A percentile compares a stretch with the other conserved stretches of the same genome.
Conservation (phyloP, 2,797 vertebrate species). For the Tenualosa thibaudeaui region DNA sequence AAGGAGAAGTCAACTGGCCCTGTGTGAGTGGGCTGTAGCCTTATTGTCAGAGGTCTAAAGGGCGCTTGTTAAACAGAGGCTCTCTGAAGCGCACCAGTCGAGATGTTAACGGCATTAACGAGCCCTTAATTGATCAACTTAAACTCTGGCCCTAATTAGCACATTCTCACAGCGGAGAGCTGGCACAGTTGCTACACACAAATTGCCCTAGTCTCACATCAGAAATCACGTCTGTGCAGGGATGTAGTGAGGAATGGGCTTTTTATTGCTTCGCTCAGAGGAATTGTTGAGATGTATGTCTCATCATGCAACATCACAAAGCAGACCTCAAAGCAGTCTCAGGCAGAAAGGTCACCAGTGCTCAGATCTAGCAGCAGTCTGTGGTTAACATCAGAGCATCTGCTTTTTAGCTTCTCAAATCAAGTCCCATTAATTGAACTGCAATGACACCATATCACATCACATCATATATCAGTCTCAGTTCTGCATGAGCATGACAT, state of each 20-base stretch:
- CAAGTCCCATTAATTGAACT: background rate
- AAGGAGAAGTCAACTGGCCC: constrained; percentile 71
- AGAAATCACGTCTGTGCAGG: constrained; percentile 48
- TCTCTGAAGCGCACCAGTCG: constrained; percentile 66
- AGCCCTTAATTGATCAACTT: constrained; percentile 74
- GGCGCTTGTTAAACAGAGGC: constrained; percentile 66
- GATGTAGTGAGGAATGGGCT: constrained; percentile 48
- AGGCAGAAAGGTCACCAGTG: background rate
- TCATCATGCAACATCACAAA: background rate
- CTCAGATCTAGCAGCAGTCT: background rate
- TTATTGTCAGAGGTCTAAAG: constrained; percentile 69
- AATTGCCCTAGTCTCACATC: constrained; percentile 61
- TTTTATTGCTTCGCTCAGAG: constrained; percentile 65
- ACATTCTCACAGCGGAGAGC: constrained; percentile 78
- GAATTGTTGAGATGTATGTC: constrained; percentile 52
- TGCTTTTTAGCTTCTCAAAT: background rate
- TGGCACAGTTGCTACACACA: constrained; percentile 75
- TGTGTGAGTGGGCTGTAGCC: constrained; percentile 58
- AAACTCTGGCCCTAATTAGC: constrained; percentile 74
- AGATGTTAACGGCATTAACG: constrained; percentile 56
- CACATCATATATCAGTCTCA: too few species aligned
- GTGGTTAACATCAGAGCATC: background rate
- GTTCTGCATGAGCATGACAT: too few species aligned
- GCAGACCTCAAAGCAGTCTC: background rate
- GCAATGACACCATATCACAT: too few species aligned